phyloP scores from a whole-genome alignment of 2,797 vertebrate genomes.

The Cercopithecus petaurista region DNA sequence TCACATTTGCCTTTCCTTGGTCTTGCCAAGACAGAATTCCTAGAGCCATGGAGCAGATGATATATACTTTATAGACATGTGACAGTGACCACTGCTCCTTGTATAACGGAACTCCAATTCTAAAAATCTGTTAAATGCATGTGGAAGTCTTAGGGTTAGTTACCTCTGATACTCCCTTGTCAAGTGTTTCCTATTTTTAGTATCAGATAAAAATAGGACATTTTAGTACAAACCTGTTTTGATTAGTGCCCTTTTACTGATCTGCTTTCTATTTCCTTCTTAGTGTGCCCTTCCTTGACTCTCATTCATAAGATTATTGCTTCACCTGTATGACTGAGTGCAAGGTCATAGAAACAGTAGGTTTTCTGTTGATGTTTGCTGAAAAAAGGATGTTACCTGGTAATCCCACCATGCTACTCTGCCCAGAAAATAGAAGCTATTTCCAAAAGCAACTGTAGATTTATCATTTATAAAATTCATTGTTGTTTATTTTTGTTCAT shows the following conservation, averaged over 20 bases:
- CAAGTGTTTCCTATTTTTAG: slow-evolving; percentile 18
- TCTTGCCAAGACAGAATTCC: slow-evolving; percentile 16
- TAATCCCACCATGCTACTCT: not conserved
- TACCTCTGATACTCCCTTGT: not conserved
- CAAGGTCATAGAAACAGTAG: slow-evolving; percentile 18
- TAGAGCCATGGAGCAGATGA: not conserved
- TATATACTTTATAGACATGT: not conserved
- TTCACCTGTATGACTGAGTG: not conserved
- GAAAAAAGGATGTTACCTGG: not conserved
- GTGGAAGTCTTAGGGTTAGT: slow-evolving; percentile 1
- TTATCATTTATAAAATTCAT: not conserved
- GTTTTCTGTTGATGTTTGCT: slow-evolving; percentile 27
- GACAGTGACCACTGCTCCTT: not conserved
- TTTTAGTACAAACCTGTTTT: slow-evolving; percentile 15
- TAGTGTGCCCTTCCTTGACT: slow-evolving; percentile 27
- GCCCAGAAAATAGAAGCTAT: slow-evolving; percentile 7
- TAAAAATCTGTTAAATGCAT: slow-evolving; percentile 29
- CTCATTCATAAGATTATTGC: not conserved
- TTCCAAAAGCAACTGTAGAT: slow-evolving; percentile 7
- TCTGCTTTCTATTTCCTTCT: slow-evolving; percentile 36
- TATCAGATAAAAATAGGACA: not conserved
- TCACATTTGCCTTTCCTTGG: slow-evolving; percentile 42
- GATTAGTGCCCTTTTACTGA: slow-evolving; percentile 29
- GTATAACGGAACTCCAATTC: not conserved
- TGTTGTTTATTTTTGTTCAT: not conserved